A percentile compares a stretch with the other conserved stretches of the same genome.
Evolutionary conservation across 2,797 vertebrate genomes (phyloP).

Genomic region (Chelidonichthys spinosus): DNA sequence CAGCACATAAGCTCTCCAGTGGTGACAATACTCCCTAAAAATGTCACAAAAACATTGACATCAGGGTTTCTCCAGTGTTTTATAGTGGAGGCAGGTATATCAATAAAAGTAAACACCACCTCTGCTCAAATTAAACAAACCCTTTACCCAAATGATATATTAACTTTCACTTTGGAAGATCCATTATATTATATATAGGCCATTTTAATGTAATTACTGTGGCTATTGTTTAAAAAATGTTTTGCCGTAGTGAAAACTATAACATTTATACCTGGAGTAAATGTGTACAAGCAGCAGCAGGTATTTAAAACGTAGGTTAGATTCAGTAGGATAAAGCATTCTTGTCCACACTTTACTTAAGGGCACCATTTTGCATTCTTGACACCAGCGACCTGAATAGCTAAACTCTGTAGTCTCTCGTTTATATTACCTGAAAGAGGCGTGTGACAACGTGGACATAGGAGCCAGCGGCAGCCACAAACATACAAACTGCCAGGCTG

Average conservation of each 20-base stretch:
- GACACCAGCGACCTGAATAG: neutral
- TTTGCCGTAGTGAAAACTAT: neutral
- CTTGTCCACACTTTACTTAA: neutral
- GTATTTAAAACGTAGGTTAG: neutral
- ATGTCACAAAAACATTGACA: too few relatives aligned
- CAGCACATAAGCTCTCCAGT: too few relatives aligned
- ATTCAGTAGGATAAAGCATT: neutral
- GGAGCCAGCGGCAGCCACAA: conserved; percentile 90
- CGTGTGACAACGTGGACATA: conserved; percentile 92
- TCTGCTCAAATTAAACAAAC: neutral
- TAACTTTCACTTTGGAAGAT: neutral
- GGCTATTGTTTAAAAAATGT: neutral
- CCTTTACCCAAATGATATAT: neutral
- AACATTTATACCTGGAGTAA: neutral
- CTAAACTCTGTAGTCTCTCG: neutral
- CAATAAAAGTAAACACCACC: neutral
- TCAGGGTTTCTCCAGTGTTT: neutral
- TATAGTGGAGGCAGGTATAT: neutral
- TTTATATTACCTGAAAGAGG: conserved; percentile 89
- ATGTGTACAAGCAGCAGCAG: neutral
- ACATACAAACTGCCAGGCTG: conserved; percentile 93
- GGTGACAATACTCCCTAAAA: neutral
- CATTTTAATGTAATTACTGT: neutral
- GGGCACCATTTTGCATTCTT: neutral
- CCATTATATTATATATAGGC: neutral